Conservation (phyloP, 2,888 invertebrate species). For the Koerneria pararmatus region DNA sequence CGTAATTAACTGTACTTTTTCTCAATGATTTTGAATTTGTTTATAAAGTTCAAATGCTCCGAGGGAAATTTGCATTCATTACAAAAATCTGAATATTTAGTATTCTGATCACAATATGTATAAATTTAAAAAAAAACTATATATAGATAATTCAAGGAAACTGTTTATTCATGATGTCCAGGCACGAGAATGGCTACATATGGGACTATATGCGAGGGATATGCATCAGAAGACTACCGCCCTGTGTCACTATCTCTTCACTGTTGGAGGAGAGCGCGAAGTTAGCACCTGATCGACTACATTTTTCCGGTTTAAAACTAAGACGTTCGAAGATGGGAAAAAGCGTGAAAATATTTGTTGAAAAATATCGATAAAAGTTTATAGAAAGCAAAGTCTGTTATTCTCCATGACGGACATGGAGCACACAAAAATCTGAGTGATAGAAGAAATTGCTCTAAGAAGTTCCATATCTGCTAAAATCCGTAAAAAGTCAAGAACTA, state of each 20-base stretch:
- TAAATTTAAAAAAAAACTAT: background rate
- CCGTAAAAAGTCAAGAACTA: too few relatives aligned
- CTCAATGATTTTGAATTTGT: background rate
- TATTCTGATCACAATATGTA: too few relatives aligned
- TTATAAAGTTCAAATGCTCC: too few relatives aligned
- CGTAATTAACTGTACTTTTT: too few relatives aligned
- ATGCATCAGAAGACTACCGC: slow-evolving; percentile 54
- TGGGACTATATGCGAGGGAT: slow-evolving; percentile 47
- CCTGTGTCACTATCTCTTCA: slow-evolving; percentile 52
- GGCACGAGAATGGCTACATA: slow-evolving; percentile 45
- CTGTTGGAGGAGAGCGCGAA: slow-evolving; percentile 37
- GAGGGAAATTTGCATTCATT: too few relatives aligned
- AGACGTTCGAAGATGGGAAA: too few relatives aligned
- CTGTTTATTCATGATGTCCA: slow-evolving; percentile 23
- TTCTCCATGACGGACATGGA: background rate
- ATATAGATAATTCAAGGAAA: slow-evolving; percentile 20
- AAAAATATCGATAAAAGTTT: background rate
- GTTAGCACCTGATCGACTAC: too few relatives aligned
- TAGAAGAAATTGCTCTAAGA: too few relatives aligned
- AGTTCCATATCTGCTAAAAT: too few relatives aligned
- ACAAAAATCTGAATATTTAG: too few relatives aligned
- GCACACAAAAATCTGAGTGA: background rate
- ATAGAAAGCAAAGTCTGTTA: background rate
- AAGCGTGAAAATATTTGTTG: background rate
- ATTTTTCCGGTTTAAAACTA: too few relatives aligned